Base-by-base conservation (phyloP, 2,797 vertebrate genomes). In the Phylloscopus collybita region DNA sequence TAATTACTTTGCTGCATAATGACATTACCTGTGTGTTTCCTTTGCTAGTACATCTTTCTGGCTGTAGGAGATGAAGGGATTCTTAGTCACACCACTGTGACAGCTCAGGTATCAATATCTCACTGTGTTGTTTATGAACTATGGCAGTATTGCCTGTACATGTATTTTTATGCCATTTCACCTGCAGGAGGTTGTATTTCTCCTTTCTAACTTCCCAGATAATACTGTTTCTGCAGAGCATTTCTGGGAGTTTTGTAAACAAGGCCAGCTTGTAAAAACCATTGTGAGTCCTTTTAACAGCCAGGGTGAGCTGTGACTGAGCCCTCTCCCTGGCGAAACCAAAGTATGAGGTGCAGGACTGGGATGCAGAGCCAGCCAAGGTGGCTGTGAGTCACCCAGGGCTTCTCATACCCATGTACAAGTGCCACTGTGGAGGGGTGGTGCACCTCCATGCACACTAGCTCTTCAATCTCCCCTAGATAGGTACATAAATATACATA, bases 1-100 rank as follows among this genome's bases (percentile, higher is more conserved):
- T 84, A 62, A 80, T 89, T 70, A 86, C 51, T 80, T 50, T 66
- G 30, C 62, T 92, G 70, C 36, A n/a, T 71, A 89, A 84, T 36
- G 67, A 15, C 70, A 60, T 78, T 62, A 56, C 66, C 71, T 56
- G 5, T 51, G 61, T 53, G 21, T 50, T 87, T 84, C 27, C 59
- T 92, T 78, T 84, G 45, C 50, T 64, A 74, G 45, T 64, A 38
- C 3, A 16, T 71, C 59, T 81, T 81, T 49, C 54, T 2, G 23
- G 45, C 65, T 5, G 5, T 42, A 60, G 66, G 73, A 92, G 62
- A 60, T 42, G 75, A 81, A 89, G 62, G 13, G 42, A 67, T 84
- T 92, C 16, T 78, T 78, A 78, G 87, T 67, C 81, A 59, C 5
- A 4, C 13, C 0, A 0, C 13, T 54, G 70, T 59, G 71, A 44